phyloP scores from a whole-genome alignment of 1,140 invertebrate species.

The Drosophila santomea region DNA sequence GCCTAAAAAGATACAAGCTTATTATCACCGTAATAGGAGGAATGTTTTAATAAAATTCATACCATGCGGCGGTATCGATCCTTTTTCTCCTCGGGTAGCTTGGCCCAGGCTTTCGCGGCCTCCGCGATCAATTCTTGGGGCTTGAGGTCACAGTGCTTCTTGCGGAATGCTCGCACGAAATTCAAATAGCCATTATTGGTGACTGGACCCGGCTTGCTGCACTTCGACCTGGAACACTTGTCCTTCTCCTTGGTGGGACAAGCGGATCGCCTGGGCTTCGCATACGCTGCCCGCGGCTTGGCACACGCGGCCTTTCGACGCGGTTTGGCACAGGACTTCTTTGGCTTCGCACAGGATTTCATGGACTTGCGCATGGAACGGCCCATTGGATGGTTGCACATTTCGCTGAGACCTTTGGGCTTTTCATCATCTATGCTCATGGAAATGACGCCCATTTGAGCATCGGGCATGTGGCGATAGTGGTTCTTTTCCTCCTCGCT shows the following conservation, averaged over 20 bases:
- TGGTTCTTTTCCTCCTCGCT: background rate
- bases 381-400: background rate
- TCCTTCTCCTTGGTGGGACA: too few relatives aligned
- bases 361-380: too few relatives aligned
- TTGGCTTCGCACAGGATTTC: background rate
- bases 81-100: slow-evolving; percentile 1
- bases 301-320: background rate
- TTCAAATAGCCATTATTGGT: slow-evolving; percentile 27
- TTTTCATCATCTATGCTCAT: background rate
- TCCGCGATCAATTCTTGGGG: slow-evolving; percentile 1
- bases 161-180: slow-evolving; percentile 9
- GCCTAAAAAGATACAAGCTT: background rate
- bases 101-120: slow-evolving; percentile 15
- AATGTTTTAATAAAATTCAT: background rate
- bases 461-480: background rate
- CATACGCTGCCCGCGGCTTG: background rate
- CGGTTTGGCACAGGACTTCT: background rate
- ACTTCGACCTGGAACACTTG: background rate
- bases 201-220: slow-evolving; percentile 24
- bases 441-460: background rate
- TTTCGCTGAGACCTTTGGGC: background rate
- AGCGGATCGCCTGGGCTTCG: background rate
- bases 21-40: background rate
- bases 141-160: slow-evolving; percentile 12
- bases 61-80: slow-evolving; percentile 13